phyloP scores from a whole-genome alignment of 2,888 invertebrate genomes.

The Zaprionus lineosus region DNA sequence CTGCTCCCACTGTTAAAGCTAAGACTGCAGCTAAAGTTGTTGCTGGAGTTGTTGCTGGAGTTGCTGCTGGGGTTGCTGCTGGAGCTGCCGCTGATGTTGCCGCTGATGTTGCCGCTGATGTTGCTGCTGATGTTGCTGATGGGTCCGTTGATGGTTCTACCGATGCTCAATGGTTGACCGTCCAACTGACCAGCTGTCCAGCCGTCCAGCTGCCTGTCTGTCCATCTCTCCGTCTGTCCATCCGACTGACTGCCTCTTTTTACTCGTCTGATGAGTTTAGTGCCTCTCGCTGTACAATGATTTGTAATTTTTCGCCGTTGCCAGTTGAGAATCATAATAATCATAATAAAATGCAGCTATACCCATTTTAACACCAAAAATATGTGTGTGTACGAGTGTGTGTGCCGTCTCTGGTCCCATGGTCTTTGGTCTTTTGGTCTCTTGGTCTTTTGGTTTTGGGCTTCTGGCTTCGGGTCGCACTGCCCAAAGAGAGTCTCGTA shows the following conservation, averaged over 20 bases:
- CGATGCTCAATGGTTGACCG: constrained; percentile 37
- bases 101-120: constrained; percentile 21
- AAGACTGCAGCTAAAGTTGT: constrained; percentile 20
- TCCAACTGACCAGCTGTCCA: background rate
- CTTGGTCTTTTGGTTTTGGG: constrained; percentile 13
- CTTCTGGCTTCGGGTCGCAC: background rate
- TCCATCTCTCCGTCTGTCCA: background rate
- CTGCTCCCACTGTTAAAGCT: too few relatives aligned
- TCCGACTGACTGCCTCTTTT: constrained; percentile 27
- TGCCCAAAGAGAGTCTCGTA: background rate
- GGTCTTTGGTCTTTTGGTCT: constrained; percentile 31
- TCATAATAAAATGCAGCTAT: constrained; percentile 79
- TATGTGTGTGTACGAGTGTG: constrained; percentile 25
- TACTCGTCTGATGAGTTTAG: constrained; percentile 66
- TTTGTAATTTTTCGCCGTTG: constrained; percentile 65
- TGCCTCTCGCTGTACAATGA: constrained; percentile 67
- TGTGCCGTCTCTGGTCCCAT: constrained; percentile 17
- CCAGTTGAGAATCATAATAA: constrained; percentile 75
- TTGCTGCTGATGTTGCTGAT: constrained; percentile 23
- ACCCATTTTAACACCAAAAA: constrained; percentile 78
- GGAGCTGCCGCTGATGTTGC: too few relatives aligned
- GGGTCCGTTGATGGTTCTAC: constrained; percentile 39
- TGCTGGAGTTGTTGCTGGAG: constrained; percentile 27
- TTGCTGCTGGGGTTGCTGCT: constrained; percentile 43
- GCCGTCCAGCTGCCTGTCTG: too few relatives aligned